Base-by-base conservation (phyloP, 2,113 vertebrate species). In the Gallinago media region DNA sequence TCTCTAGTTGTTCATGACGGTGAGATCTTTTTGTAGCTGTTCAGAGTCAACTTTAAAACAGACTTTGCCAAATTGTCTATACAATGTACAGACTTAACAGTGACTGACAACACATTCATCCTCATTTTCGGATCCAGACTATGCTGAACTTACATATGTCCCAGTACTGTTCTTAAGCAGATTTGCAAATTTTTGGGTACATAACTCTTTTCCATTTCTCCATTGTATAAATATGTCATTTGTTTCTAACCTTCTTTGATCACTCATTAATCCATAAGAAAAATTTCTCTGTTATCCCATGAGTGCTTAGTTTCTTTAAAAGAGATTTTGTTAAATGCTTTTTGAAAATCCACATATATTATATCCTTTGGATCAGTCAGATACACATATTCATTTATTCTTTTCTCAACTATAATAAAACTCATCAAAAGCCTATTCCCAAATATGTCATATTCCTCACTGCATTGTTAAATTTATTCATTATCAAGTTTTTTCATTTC, bases 191-290 rank as follows among this genome's bases (percentile, higher is more conserved):
- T 91, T 94, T 81, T 19, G 8, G 31, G 11, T 80, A 66, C 55
- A 46, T 88, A 86, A 66, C 62, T 12, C 22, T 70, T 78, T 44
- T 72, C 26, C 8, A 19, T 85, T 84, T 92, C 61, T 63, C 29
- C 49, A 11, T 29, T 89, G 38, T 72, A 87, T 77, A 89, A 89
- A 61, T 6, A n/a, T 40, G 68, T 75, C 50, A 78, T 87, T 84
- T 72, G 18, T 71, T 86, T 81, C 84, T 81, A 78, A 91, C 61
- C 56, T 81, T 75, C 93, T 94, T 94, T 92, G 93, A 95, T 94
- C 89, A 81, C 18, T 6, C 21, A 55, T 75, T 96, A 97, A 95
- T 95, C 95, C 89, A 56, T 65, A 44, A 31, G 86, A 87, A 95
- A 75, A 78, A 91, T 36, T 84, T 29, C 14, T 63, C 73, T 63